These are phyloP conservation scores for Tenualosa ilisha DNA, from an alignment of 2,797 vertebrate genomes.

Conservation along the genomic window DNA sequence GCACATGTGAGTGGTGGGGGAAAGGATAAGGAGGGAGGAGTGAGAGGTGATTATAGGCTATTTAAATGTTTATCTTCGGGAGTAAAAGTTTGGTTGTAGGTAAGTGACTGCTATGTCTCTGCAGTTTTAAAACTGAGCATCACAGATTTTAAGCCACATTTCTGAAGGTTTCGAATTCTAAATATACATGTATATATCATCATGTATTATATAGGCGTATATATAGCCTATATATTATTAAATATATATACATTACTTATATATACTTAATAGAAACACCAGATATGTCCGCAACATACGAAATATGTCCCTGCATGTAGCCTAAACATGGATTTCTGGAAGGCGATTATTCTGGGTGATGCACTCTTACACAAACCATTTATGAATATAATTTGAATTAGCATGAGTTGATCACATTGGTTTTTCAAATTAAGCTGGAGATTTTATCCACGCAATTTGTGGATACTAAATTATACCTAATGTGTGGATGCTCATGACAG, in stretches of 20 bases:
- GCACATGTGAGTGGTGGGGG: constrained; percentile 53
- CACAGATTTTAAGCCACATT: neutral
- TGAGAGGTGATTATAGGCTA: constrained; percentile 75
- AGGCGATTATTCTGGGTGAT: neutral
- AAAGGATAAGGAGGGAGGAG: constrained; percentile 71
- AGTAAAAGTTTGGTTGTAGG: constrained; percentile 65
- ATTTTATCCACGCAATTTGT: neutral
- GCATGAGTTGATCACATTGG: neutral
- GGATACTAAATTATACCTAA: constrained; percentile 1
- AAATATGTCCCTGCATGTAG: neutral
- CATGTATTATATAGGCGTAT: no score
- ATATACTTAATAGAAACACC: neutral
- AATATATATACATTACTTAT: no score
- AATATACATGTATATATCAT: no score
- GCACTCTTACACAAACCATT: neutral
- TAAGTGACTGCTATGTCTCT: constrained; percentile 68
- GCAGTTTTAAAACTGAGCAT: constrained; percentile 31
- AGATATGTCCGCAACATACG: neutral
- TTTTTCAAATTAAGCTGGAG: neutral
- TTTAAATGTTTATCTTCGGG: constrained; percentile 54
- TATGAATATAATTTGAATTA: constrained; percentile 4
- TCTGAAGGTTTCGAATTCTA: neutral
- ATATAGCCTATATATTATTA: no score
- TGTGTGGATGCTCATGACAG: neutral
- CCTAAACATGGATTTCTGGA: neutral